Evolutionary conservation across 2,888 invertebrate species (phyloP).

Genomic region (Hemaris fuciformis): DNA sequence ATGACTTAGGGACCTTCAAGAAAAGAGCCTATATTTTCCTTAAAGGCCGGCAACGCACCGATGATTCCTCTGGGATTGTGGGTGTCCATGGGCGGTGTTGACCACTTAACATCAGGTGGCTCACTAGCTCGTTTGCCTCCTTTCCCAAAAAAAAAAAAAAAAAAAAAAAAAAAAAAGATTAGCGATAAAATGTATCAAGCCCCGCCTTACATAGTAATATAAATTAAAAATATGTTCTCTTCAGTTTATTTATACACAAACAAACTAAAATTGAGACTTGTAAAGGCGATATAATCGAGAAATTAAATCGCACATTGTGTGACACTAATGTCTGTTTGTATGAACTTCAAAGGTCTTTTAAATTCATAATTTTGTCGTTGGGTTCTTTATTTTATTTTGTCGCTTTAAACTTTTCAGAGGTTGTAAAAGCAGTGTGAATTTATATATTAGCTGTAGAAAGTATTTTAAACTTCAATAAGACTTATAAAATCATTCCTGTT

Average conservation of each 20-base stretch:
- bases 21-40: too few species aligned
- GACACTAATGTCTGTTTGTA: slow-evolving; percentile 39
- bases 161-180: too few species aligned
- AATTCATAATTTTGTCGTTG: slow-evolving; percentile 28
- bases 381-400: slow-evolving; percentile 14
- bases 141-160: too few species aligned
- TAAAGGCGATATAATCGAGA: slow-evolving; percentile 39
- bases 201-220: slow-evolving; percentile 26
- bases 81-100: too few species aligned
- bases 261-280: slow-evolving; percentile 22
- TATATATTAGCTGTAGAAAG: not conserved
- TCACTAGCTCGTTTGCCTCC: too few species aligned
- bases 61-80: too few species aligned
- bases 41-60: too few species aligned
- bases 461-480: not conserved
- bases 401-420: slow-evolving; percentile 8
- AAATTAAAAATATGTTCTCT: slow-evolving; percentile 34
- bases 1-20: too few species aligned
- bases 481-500: too few species aligned
- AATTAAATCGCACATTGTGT: slow-evolving; percentile 42
- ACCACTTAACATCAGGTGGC: too few species aligned
- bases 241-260: slow-evolving; percentile 25
- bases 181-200: slow-evolving; percentile 28
- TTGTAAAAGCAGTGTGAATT: not conserved
- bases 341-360: slow-evolving; percentile 32